A percentile compares a stretch with the other conserved stretches of the same genome.
These are phyloP conservation scores for Muscicapa adusta DNA, from an alignment of 2,113 vertebrate genomes.

Conservation along the genomic window DNA sequence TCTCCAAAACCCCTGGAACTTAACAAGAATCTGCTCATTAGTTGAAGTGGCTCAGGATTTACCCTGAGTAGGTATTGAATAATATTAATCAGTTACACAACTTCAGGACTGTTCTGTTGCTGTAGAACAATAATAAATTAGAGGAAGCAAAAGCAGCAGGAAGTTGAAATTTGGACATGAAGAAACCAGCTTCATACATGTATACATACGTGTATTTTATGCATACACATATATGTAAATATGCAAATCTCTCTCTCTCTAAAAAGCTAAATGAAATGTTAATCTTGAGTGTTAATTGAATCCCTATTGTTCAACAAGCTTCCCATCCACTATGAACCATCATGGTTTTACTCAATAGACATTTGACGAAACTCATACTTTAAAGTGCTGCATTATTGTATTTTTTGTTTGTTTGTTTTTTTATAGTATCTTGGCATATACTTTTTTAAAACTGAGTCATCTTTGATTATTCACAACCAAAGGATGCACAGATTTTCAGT, in stretches of 20 bases:
- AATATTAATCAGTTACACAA: background rate
- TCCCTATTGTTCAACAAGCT: background rate
- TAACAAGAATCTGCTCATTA: background rate
- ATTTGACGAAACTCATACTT: background rate
- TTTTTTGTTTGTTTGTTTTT: background rate
- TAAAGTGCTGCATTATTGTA: background rate
- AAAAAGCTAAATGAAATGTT: background rate
- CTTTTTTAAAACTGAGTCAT: background rate
- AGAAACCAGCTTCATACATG: background rate
- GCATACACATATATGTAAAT: background rate
- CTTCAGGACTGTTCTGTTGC: background rate
- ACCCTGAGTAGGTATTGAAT: background rate
- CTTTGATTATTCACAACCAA: background rate
- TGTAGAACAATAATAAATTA: background rate
- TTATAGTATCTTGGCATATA: background rate
- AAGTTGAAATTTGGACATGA: background rate
- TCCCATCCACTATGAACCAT: background rate
- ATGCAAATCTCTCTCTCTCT: background rate
- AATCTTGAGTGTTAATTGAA: background rate
- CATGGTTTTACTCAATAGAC: background rate
- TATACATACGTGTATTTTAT: background rate
- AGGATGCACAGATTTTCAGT: background rate
- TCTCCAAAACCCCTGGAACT: background rate
- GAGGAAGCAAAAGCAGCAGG: background rate
- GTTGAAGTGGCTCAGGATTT: background rate